A percentile compares a stretch with the other conserved stretches of the same genome.
Evolutionary conservation across 1,140 invertebrate genomes (phyloP).

Genomic region (Dreissena polymorpha): DNA sequence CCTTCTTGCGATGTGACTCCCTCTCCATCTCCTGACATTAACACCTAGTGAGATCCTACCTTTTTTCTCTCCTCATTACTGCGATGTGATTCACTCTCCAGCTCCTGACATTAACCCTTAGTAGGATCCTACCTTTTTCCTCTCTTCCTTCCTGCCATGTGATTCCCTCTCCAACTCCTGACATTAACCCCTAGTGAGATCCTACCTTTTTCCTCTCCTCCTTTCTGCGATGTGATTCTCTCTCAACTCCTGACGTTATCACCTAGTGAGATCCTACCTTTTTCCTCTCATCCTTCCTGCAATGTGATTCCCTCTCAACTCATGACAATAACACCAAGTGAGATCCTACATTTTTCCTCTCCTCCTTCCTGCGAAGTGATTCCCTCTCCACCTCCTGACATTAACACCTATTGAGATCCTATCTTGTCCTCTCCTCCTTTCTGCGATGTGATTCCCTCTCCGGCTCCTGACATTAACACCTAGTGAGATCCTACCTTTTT

Average conservation of each 20-base stretch:
- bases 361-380: slow-evolving; percentile 64
- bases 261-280: no score
- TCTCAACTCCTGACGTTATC: slow-evolving; percentile 70
- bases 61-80: slow-evolving; percentile 70
- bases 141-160: slow-evolving; percentile 67
- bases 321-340: no score
- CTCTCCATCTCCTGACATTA: slow-evolving; percentile 71
- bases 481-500: slow-evolving; percentile 70
- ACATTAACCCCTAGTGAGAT: no score
- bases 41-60: no score
- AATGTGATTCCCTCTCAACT: slow-evolving; percentile 72
- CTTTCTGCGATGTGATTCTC: slow-evolving; percentile 66
- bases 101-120: no score
- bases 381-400: slow-evolving; percentile 72
- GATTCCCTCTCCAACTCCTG: slow-evolving; percentile 71
- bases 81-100: slow-evolving; percentile 71
- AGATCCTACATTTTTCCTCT: slow-evolving; percentile 72
- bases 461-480: no score
- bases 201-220: slow-evolving; percentile 72
- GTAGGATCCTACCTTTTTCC: slow-evolving; percentile 71
- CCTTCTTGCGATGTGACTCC: slow-evolving; percentile 66
- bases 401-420: no score
- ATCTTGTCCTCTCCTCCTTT: slow-evolving; percentile 70
- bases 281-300: slow-evolving; percentile 69
- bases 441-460: slow-evolving; percentile 72